Percentiles rank a stretch among this genome's conserved stretches.
phyloP scores from a whole-genome alignment of 1,140 invertebrate species.

The Holcopasites calliopsidis region DNA sequence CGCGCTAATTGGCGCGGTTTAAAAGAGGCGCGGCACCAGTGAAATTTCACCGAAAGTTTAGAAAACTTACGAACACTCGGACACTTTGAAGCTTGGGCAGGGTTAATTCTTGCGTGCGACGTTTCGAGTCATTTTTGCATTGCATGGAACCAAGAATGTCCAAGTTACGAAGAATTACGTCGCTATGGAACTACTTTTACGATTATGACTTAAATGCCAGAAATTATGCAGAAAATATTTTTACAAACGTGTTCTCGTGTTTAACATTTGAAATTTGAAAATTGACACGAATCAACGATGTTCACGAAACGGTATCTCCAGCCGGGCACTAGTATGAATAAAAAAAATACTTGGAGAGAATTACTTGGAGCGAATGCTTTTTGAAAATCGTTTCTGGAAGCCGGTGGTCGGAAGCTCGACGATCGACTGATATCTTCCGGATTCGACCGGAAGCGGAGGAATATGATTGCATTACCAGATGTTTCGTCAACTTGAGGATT shows the following conservation, averaged over 20 bases:
- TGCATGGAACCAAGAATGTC: background rate
- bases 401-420: background rate
- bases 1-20: slow-evolving; percentile 34
- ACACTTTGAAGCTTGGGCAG: background rate
- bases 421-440: background rate
- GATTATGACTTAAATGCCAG: background rate
- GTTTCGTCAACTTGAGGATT: too few relatives aligned
- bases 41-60: slow-evolving; percentile 1
- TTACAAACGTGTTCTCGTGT: background rate
- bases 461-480: background rate
- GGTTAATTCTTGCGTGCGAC: background rate
- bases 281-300: slow-evolving; percentile 34
- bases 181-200: too few relatives aligned
- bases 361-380: slow-evolving; percentile 29
- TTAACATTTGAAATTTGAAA: background rate
- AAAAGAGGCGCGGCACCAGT: slow-evolving; percentile 8
- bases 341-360: too few relatives aligned
- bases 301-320: slow-evolving; percentile 34
- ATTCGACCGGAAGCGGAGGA: background rate
- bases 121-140: background rate
- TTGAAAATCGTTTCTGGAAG: too few relatives aligned
- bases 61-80: background rate
- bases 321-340: too few relatives aligned
- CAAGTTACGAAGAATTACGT: too few relatives aligned
- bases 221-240: background rate